Evolutionary conservation across 2,797 vertebrate genomes (phyloP), one percentile per base, ranked within the genome.

Genomic region (Coendou prehensilis): DNA sequence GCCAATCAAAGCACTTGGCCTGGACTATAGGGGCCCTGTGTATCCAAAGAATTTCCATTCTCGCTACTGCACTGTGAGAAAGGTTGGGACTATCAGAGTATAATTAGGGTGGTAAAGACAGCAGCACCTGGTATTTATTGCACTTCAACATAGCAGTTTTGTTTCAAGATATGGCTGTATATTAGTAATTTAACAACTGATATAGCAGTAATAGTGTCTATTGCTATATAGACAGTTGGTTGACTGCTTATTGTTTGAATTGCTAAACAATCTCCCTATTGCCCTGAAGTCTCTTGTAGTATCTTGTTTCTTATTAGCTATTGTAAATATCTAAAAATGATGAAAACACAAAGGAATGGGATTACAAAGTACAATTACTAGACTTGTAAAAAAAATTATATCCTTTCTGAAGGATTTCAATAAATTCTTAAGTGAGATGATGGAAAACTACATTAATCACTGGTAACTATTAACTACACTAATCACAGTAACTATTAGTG

Each of bases 401-500:
- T 50, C 18, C 37, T 37, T 73, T 59, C 9, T 67, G 23, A 26
- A 80, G 1, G 4, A 57, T 80, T 95, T 91, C 81, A 47, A 69
- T 41, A 92, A 94, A 61, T 47, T 93, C 15, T 75, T 93, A 33
- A 90, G 92, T 81, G n/a, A 92, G 45, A 91, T 93, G 56, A 50
- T 79, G 61, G 41, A 87, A 14, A 75, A 95, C 20, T 59, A 59
- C 15, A 87, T 94, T 94, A 89, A 79, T 97, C 61, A 57, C 11
- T 52, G 22, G 15, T 89, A 93, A 89, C 63, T 56, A 93, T 91
- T 57, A 94, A 80, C 22, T 61, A 30, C 52, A 41, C 82, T 89
- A 84, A 82, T 91, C 78, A 96, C 26, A 63, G 87, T 91, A 63
- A 69, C 47, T 90, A 90, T 28, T 87, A 86, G 90, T 84, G 76